Conservation (phyloP, 1,140 invertebrate species). For the Pteromalus puparum region DNA sequence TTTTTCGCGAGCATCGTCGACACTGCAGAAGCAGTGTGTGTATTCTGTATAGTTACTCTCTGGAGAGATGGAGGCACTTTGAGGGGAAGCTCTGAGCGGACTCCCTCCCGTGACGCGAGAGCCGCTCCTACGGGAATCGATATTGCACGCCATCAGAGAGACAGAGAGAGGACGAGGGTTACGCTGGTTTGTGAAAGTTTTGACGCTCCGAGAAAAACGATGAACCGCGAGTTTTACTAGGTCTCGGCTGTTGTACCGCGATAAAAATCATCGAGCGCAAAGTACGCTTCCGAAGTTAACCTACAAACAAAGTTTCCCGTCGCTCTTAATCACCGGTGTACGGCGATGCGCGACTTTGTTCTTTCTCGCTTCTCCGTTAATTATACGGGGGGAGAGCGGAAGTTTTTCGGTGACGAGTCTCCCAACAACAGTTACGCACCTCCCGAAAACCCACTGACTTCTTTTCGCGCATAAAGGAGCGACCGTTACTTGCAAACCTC, state of each 20-base stretch:
- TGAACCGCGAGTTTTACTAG: neutral
- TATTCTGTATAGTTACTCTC: neutral
- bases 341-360: too few species aligned
- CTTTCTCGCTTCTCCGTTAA: too few species aligned
- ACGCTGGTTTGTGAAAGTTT: too few species aligned
- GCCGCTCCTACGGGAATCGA: constrained; percentile 13
- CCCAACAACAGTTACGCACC: neutral
- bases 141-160: neutral
- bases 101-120: neutral
- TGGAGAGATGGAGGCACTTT: neutral
- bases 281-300: neutral
- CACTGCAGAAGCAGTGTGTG: too few species aligned
- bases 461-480: neutral
- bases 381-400: too few species aligned
- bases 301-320: neutral
- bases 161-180: neutral
- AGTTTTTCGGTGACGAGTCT: too few species aligned
- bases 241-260: too few species aligned
- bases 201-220: neutral
- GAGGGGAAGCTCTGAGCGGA: neutral
- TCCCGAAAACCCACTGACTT: neutral
- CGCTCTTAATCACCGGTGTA: too few species aligned
- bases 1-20: neutral
- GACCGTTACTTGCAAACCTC: neutral
- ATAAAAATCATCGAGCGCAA: neutral